Conservation (phyloP, 2,888 invertebrate species). For the Drosophila picticornis region DNA sequence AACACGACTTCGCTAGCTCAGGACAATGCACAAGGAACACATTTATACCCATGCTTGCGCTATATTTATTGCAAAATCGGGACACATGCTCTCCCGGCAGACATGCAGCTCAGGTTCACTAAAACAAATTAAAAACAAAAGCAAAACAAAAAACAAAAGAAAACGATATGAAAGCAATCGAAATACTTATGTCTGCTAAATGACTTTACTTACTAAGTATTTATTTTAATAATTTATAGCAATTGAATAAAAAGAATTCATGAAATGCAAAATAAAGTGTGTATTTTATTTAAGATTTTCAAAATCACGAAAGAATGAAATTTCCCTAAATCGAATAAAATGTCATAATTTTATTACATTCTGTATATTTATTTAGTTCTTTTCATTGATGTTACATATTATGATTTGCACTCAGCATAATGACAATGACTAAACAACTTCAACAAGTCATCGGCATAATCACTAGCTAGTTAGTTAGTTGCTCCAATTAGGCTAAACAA, state of each 20-base stretch:
- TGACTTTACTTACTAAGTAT: conserved; percentile 75
- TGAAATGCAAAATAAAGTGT: conserved; percentile 59
- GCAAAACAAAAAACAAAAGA: conserved; percentile 12
- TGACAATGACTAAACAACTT: conserved; percentile 11
- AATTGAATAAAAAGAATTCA: conserved; percentile 83
- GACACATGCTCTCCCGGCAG: conserved; percentile 52
- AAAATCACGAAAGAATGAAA: not conserved
- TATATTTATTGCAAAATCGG: conserved; percentile 75
- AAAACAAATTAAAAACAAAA: conserved; percentile 37
- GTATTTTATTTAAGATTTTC: not conserved
- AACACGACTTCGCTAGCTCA: conserved; percentile 66
- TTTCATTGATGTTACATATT: not conserved
- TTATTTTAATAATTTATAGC: conserved; percentile 78
- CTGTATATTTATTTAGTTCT: not conserved
- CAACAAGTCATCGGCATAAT: conserved; percentile 42
- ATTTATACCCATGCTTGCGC: conserved; percentile 63
- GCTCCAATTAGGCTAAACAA: conserved; percentile 35
- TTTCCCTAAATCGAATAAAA: not conserved
- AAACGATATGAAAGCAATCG: conserved; percentile 33
- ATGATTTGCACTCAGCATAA: not conserved
- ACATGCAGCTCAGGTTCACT: conserved; percentile 70
- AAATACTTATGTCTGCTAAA: conserved; percentile 69
- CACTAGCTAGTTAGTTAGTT: conserved; percentile 43
- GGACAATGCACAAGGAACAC: conserved; percentile 70
- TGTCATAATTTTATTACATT: not conserved